Conservation (phyloP, 1,140 invertebrate genomes). For the Drosophila lowei region DNA sequence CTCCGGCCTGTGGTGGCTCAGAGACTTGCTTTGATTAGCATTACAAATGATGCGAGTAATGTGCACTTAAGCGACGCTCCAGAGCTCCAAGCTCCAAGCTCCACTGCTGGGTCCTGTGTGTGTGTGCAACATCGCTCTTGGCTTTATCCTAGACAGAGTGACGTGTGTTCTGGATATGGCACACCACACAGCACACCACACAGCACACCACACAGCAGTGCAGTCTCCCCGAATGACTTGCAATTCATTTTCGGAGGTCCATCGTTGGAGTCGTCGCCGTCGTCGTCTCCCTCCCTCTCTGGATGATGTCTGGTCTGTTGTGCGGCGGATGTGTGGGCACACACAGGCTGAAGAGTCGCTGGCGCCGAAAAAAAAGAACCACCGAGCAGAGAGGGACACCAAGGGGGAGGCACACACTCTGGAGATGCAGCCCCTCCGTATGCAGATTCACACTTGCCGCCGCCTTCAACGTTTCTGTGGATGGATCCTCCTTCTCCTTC, state of each 20-base stretch:
- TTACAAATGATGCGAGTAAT: constrained; percentile 81
- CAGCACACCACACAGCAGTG: no score
- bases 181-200: constrained; percentile 24
- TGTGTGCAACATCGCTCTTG: constrained; percentile 21
- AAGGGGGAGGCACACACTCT: constrained; percentile 3
- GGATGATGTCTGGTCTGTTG: constrained; percentile 22
- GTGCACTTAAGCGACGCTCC: constrained; percentile 70
- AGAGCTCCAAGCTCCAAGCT: no score
- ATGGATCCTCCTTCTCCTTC: constrained; percentile 2
- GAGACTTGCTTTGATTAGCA: constrained; percentile 72
- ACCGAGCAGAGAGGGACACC: not conserved
- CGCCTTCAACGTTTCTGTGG: constrained; percentile 2
- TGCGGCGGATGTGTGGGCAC: constrained; percentile 58
- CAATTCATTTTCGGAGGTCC: constrained; percentile 76
- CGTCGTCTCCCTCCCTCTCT: no score
- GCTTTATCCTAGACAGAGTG: constrained; percentile 81
- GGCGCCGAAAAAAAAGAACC: constrained; percentile 43
- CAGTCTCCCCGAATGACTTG: constrained; percentile 64
- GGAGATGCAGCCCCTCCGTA: constrained; percentile 40
- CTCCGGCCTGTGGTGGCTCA: not conserved
- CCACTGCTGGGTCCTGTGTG: constrained; percentile 24
- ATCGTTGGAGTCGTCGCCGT: not conserved
- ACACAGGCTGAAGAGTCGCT: constrained; percentile 36
- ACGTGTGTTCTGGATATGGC: constrained; percentile 80
- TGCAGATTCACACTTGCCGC: constrained; percentile 75